These are phyloP conservation scores for Limnephilus lunatus DNA, from an alignment of 2,888 invertebrate species.

Conservation along the genomic window DNA sequence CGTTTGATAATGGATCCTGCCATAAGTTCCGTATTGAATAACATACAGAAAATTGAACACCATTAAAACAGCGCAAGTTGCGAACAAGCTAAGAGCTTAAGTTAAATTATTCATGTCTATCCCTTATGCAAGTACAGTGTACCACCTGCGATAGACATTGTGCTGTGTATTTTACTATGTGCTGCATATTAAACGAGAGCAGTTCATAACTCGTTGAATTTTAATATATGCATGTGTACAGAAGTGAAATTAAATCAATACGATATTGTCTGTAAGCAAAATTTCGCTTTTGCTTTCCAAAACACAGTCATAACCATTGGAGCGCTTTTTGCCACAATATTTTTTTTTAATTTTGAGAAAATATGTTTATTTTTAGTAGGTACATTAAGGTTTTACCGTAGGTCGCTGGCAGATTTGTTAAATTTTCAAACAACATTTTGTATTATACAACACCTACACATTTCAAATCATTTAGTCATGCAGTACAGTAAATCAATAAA, in stretches of 20 bases:
- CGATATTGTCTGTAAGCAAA: not conserved
- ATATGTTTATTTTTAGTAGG: no score
- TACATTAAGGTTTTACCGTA: no score
- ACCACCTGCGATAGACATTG: not conserved
- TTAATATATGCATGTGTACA: not conserved
- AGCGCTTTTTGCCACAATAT: no score
- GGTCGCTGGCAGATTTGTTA: no score
- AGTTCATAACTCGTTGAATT: not conserved
- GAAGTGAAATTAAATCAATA: not conserved
- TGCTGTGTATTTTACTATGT: not conserved
- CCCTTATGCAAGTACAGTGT: not conserved
- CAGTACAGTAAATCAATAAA: no score
- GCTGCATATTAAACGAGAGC: not conserved
- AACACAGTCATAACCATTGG: no score
- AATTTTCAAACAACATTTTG: no score
- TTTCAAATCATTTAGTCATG: no score
- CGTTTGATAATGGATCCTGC: not conserved
- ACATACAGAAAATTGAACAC: not conserved
- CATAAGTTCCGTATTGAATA: not conserved
- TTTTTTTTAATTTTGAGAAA: no score
- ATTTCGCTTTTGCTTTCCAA: no score
- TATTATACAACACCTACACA: no score
- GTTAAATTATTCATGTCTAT: conserved; percentile 15
- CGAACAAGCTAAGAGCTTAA: conserved; percentile 8
- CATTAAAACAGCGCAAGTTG: not conserved